Evolutionary conservation across 2,113 vertebrate genomes (phyloP).

Genomic region (Alces alces): DNA sequence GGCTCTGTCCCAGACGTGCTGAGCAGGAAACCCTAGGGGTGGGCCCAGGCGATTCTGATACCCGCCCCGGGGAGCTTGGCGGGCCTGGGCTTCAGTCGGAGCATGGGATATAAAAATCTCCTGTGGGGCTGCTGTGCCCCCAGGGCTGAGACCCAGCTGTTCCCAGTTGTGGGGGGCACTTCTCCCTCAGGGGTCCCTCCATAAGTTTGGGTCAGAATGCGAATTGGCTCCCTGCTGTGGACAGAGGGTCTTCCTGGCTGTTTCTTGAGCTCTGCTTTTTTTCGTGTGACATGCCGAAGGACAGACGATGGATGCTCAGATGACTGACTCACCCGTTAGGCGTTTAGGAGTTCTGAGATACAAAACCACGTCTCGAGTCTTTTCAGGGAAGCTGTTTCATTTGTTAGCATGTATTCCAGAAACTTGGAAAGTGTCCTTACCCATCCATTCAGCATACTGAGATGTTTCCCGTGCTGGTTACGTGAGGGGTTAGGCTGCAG

Average conservation of each 20-base stretch:
- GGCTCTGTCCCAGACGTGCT: no score
- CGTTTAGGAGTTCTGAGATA: background rate
- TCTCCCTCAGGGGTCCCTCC: background rate
- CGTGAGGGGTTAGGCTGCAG: background rate
- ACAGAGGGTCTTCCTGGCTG: background rate
- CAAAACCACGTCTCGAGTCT: background rate
- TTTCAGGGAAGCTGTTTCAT: background rate
- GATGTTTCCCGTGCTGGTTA: background rate
- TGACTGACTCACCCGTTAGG: background rate
- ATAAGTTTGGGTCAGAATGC: background rate
- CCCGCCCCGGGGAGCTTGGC: background rate
- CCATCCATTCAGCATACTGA: fast-evolving
- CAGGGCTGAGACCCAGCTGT: background rate
- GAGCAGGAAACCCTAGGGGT: no score
- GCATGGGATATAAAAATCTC: no score
- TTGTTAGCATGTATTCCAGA: background rate
- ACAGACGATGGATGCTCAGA: background rate
- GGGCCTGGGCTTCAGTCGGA: background rate
- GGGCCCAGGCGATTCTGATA: background rate
- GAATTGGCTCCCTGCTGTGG: background rate
- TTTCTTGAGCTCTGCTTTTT: background rate
- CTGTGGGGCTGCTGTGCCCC: fast-evolving
- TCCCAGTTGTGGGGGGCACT: background rate
- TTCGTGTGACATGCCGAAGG: background rate
- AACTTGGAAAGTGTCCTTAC: fast-evolving